Evolutionary conservation across 1,140 invertebrate species (phyloP).

Genomic region (Cyrtorhinus lividipennis): DNA sequence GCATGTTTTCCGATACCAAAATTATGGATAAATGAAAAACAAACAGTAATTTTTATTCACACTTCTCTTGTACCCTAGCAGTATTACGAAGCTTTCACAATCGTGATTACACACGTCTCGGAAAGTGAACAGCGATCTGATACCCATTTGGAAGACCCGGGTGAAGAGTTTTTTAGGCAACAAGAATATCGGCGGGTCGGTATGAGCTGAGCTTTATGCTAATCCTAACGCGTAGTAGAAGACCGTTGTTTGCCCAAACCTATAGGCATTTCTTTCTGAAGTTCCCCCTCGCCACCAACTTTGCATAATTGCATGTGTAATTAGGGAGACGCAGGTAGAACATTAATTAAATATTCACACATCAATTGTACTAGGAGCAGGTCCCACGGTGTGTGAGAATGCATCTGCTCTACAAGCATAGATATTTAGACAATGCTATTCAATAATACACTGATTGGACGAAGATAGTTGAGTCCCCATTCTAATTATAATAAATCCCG

Average conservation of each 20-base stretch:
- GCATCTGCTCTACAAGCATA: slow-evolving; percentile 11
- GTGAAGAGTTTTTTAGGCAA: no score
- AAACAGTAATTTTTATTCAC: no score
- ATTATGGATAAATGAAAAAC: no score
- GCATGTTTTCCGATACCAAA: no score
- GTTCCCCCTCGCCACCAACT: neutral
- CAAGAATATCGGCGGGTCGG: neutral
- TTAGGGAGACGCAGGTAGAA: slow-evolving; percentile 11
- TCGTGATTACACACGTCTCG: no score
- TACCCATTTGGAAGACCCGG: no score
- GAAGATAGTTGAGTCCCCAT: slow-evolving; percentile 5
- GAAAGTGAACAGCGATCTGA: no score
- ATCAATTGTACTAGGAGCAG: slow-evolving; percentile 11
- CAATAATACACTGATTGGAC: slow-evolving; percentile 10
- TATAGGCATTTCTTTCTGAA: slow-evolving; percentile 13
- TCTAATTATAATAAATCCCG: slow-evolving; percentile 15
- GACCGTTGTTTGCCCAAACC: slow-evolving; percentile 14
- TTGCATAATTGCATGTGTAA: slow-evolving; percentile 16
- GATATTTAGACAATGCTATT: slow-evolving; percentile 11
- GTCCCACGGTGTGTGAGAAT: slow-evolving; percentile 15
- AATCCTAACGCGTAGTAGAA: neutral
- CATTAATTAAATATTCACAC: slow-evolving; percentile 16
- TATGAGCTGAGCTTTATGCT: neutral
- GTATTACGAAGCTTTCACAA: no score
- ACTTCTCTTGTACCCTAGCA: no score